Conservation (phyloP, 2,113 vertebrate species). For the Malurus melanocephalus region DNA sequence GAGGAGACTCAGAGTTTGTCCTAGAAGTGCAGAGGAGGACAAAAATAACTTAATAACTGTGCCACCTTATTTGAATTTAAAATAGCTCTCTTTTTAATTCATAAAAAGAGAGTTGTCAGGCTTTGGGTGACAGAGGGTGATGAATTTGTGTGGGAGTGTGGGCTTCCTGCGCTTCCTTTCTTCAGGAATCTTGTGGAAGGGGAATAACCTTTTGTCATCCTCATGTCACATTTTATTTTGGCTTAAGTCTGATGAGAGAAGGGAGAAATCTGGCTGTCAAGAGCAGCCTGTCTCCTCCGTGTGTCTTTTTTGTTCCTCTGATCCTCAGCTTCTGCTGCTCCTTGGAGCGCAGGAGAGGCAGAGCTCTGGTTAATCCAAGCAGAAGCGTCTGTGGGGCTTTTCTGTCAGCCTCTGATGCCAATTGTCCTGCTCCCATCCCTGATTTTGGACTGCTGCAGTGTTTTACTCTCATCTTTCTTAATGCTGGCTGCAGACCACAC, state of each 20-base stretch:
- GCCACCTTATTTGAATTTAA: slow-evolving; percentile 28
- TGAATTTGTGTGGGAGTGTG: slow-evolving; percentile 6
- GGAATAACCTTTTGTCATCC: slow-evolving; percentile 32
- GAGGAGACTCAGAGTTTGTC: background rate
- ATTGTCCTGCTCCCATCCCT: background rate
- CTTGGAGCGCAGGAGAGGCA: background rate
- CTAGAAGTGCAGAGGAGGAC: background rate
- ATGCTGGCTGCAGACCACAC: fast-evolving
- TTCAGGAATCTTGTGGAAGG: background rate
- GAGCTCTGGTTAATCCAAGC: background rate
- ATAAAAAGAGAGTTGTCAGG: slow-evolving; percentile 27
- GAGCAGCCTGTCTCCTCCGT: background rate
- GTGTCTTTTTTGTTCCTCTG: background rate
- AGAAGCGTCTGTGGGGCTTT: background rate
- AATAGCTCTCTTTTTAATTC: slow-evolving; percentile 33
- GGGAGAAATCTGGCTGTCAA: slow-evolving; percentile 12
- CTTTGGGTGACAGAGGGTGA: slow-evolving; percentile 32
- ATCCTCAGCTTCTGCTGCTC: background rate
- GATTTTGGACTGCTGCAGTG: background rate
- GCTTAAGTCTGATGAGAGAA: slow-evolving; percentile 9
- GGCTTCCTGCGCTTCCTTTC: background rate
- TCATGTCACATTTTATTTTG: slow-evolving; percentile 12
- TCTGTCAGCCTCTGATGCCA: background rate
- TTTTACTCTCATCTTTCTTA: background rate
- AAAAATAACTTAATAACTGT: slow-evolving; percentile 41